A percentile compares a stretch with the other conserved stretches of the same genome.
phyloP scores from a whole-genome alignment of 2,113 vertebrate species.

The Psilopsiagon aymara region DNA sequence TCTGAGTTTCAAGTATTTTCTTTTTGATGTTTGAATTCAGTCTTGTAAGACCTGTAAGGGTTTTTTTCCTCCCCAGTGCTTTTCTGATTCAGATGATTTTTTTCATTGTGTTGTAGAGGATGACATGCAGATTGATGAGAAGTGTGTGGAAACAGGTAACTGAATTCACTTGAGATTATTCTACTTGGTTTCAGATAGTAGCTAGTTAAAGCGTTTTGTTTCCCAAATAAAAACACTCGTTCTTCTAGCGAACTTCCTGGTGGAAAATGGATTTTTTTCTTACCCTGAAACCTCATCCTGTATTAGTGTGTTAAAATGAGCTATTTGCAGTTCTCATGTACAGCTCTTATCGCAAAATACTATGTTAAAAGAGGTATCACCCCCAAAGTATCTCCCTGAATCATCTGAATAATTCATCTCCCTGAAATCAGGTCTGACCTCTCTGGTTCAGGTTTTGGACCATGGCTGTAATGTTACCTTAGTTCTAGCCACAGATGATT shows the following conservation, averaged over 20 bases:
- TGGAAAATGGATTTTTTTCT: neutral
- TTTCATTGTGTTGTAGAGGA: constrained; percentile 79
- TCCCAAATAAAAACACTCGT: neutral
- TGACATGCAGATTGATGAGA: constrained; percentile 90
- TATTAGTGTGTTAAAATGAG: neutral
- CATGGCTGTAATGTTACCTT: neutral
- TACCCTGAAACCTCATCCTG: neutral
- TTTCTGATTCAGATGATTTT: neutral
- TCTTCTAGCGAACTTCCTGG: neutral
- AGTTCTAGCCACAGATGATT: neutral
- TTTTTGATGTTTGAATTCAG: neutral
- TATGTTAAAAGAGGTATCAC: neutral
- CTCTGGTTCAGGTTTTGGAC: neutral
- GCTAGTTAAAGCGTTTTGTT: neutral
- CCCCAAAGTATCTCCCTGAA: neutral
- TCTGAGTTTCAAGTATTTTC: neutral
- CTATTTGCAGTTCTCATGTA: neutral
- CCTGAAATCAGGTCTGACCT: neutral
- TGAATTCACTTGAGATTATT: neutral
- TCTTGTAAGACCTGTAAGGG: neutral
- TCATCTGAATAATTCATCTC: neutral
- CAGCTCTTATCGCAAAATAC: neutral
- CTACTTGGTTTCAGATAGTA: neutral
- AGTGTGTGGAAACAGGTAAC: constrained; percentile 93
- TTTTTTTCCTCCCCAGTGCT: neutral